These are phyloP conservation scores for Strigops habroptila DNA, from an alignment of 2,113 vertebrate species.

Conservation along the genomic window DNA sequence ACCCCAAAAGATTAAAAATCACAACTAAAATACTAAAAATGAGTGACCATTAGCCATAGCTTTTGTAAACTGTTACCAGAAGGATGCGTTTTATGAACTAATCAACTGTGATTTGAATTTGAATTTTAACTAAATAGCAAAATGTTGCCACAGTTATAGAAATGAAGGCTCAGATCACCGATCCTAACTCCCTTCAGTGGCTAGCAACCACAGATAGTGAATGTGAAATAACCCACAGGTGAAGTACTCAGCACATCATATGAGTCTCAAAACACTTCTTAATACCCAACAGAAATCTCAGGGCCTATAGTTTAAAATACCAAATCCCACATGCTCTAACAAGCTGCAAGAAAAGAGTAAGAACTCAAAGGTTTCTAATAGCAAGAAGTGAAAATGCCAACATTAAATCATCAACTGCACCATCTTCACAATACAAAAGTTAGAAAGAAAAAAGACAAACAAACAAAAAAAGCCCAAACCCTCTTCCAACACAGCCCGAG, in stretches of 20 bases:
- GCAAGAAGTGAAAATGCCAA: not conserved
- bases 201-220: not conserved
- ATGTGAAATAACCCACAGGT: not conserved
- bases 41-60: not conserved
- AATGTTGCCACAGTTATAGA: not conserved
- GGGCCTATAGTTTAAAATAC: not conserved
- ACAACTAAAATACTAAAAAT: not conserved
- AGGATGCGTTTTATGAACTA: not conserved
- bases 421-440: not conserved
- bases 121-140: not conserved
- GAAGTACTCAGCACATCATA: not conserved
- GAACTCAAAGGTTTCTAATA: not conserved
- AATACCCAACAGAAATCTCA: not conserved
- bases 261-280: not conserved
- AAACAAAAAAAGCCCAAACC: not conserved
- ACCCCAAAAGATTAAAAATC: not conserved
- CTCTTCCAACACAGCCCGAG: not conserved
- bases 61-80: not conserved
- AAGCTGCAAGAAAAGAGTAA: not conserved
- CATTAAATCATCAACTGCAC: not conserved
- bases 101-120: not conserved
- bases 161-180: not conserved
- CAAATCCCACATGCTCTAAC: not conserved
- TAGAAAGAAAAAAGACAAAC: not conserved
- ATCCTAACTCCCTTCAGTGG: not conserved